These are phyloP conservation scores for Rhabdomys pumilio DNA, from an alignment of 2,797 vertebrate species.

Conservation along the genomic window DNA sequence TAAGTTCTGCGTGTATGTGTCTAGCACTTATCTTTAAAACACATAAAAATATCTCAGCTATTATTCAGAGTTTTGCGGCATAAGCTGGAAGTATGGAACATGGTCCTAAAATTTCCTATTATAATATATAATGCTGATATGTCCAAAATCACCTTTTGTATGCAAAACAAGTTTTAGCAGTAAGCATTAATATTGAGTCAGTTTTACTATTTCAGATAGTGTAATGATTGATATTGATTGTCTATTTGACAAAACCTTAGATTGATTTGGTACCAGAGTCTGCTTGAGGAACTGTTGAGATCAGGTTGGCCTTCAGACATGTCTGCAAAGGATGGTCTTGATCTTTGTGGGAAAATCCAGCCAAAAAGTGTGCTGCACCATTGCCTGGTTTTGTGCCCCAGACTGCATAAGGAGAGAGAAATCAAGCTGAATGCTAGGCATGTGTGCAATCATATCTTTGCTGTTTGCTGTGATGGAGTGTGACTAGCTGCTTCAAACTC, in stretches of 20 bases:
- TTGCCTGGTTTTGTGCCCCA: neutral
- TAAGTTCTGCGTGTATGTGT: neutral
- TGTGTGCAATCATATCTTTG: neutral
- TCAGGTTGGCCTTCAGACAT: neutral
- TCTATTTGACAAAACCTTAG: neutral
- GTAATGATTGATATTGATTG: neutral
- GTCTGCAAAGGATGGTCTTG: neutral
- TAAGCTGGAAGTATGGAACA: neutral
- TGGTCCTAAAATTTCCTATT: neutral
- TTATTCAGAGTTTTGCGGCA: conserved; percentile 9
- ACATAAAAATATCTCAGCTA: conserved; percentile 18
- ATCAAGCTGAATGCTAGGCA: neutral
- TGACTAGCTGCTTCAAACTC: neutral
- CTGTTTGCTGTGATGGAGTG: neutral
- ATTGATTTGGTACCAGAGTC: neutral
- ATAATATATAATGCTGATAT: conserved; percentile 28
- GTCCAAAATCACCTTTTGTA: conserved; percentile 11
- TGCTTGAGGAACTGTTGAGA: no score
- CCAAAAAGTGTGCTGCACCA: neutral
- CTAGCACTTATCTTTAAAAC: conserved; percentile 60
- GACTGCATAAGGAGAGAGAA: neutral
- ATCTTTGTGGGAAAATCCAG: neutral
- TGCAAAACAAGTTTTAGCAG: neutral
- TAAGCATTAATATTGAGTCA: neutral
- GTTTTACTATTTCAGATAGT: neutral